Percentiles rank a stretch among this genome's conserved stretches.
Evolutionary conservation across 2,113 vertebrate species (phyloP).

Genomic region (Syrrhaptes paradoxus): DNA sequence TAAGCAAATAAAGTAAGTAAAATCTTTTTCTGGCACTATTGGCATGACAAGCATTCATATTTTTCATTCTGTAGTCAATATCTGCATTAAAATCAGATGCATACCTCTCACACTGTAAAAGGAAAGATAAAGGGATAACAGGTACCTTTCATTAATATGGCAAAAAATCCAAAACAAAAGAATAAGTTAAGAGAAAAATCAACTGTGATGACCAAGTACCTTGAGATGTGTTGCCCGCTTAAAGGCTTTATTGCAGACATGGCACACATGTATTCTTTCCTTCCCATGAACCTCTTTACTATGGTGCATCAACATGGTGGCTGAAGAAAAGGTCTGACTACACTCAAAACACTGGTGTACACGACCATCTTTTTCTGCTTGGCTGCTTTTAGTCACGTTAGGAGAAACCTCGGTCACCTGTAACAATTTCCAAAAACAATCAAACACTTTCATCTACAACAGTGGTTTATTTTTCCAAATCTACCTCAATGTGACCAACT

Average conservation of each 20-base stretch:
- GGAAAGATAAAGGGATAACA: background rate
- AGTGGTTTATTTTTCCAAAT: background rate
- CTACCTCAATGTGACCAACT: background rate
- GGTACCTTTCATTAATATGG: background rate
- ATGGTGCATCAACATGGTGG: constrained; percentile 86
- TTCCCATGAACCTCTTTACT: constrained; percentile 84
- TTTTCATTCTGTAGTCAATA: background rate
- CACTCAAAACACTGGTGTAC: constrained; percentile 91
- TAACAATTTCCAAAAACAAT: background rate
- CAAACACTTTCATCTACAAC: background rate
- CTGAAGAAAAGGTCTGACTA: constrained; percentile 81
- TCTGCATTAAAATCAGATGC: background rate
- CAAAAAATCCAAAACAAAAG: background rate
- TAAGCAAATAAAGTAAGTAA: background rate
- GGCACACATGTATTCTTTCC: constrained; percentile 92
- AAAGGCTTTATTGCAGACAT: constrained; percentile 92
- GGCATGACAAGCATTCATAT: background rate
- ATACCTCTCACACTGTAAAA: background rate
- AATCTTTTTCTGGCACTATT: background rate
- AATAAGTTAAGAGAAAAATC: background rate
- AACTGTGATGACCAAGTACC: constrained; percentile 73
- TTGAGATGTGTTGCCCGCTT: constrained; percentile 97
- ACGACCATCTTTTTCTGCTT: constrained; percentile 76
- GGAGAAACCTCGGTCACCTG: constrained; percentile 81
- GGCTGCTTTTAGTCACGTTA: constrained; percentile 69